These are phyloP conservation scores for Calonectris borealis DNA, from an alignment of 2,113 vertebrate species.

Conservation along the genomic window DNA sequence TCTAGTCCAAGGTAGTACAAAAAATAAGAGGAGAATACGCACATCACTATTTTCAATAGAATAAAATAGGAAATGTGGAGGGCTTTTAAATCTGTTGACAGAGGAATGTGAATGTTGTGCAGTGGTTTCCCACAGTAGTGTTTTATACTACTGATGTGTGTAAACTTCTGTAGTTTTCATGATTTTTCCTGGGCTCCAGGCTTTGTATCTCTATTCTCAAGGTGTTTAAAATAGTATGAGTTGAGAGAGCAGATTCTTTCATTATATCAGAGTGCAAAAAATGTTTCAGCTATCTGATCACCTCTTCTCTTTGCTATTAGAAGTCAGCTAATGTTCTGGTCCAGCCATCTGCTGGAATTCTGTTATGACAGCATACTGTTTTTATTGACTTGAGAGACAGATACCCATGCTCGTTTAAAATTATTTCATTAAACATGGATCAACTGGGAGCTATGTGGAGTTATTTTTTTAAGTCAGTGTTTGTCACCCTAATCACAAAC, in stretches of 20 bases:
- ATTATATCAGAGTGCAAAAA: background rate
- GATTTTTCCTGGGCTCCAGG: background rate
- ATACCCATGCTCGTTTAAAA: background rate
- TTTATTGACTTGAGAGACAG: background rate
- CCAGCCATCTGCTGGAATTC: background rate
- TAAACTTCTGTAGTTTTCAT: background rate
- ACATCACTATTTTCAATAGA: background rate
- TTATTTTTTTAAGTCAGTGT: background rate
- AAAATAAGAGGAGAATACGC: background rate
- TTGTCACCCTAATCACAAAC: background rate
- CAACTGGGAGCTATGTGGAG: background rate
- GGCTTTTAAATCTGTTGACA: background rate
- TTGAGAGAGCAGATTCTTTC: background rate
- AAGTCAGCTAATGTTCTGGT: background rate
- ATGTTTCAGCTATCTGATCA: background rate
- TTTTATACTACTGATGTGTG: background rate
- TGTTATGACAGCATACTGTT: background rate
- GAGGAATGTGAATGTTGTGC: accelerated
- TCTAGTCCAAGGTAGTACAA: too few species aligned
- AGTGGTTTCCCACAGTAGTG: background rate
- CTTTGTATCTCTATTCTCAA: background rate
- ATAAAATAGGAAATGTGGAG: background rate
- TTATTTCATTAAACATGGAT: background rate
- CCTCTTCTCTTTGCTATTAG: background rate
- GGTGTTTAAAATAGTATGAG: background rate